These are phyloP conservation scores for Petrolisthes manimaculis DNA, from an alignment of 2,888 invertebrate species.

Conservation along the genomic window DNA sequence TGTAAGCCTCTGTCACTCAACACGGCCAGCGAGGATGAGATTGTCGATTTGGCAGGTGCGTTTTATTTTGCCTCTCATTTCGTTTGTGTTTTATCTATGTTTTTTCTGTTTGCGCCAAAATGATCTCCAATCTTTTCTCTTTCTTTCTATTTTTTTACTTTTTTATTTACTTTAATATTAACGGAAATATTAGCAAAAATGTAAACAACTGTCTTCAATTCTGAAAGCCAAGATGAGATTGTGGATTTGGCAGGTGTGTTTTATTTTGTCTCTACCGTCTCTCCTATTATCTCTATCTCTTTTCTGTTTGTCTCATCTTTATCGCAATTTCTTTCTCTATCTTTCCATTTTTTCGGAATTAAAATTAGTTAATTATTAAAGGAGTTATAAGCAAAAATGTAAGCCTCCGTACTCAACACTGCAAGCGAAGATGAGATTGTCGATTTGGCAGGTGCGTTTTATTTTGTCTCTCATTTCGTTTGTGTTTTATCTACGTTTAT, in stretches of 20 bases:
- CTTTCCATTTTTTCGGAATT: too few species aligned
- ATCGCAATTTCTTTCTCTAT: too few species aligned
- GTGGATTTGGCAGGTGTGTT: too few species aligned
- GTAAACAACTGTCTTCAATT: too few species aligned
- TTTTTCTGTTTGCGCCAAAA: neutral
- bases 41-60: constrained; percentile 94
- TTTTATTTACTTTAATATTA: too few species aligned
- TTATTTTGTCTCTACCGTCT: neutral
- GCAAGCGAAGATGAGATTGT: constrained; percentile 97
- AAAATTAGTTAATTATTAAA: too few species aligned
- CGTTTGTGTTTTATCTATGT: neutral
- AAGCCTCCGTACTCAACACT: constrained; percentile 74
- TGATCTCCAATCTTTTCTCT: neutral
- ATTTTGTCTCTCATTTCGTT: neutral
- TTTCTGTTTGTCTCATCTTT: too few species aligned
- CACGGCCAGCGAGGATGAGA: constrained; percentile 92
- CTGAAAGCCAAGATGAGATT: too few species aligned
- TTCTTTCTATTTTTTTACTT: too few species aligned
- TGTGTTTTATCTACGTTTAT: neutral
- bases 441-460: constrained; percentile 88
- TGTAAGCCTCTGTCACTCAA: constrained; percentile 72
- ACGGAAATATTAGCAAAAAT: too few species aligned
- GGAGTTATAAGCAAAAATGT: too few species aligned
- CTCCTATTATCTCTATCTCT: too few species aligned
- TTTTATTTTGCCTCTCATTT: neutral